Evolutionary conservation across 2,888 invertebrate genomes (phyloP), one percentile per base, ranked within the genome.

Genomic region (Caenorhabditis japonica): DNA sequence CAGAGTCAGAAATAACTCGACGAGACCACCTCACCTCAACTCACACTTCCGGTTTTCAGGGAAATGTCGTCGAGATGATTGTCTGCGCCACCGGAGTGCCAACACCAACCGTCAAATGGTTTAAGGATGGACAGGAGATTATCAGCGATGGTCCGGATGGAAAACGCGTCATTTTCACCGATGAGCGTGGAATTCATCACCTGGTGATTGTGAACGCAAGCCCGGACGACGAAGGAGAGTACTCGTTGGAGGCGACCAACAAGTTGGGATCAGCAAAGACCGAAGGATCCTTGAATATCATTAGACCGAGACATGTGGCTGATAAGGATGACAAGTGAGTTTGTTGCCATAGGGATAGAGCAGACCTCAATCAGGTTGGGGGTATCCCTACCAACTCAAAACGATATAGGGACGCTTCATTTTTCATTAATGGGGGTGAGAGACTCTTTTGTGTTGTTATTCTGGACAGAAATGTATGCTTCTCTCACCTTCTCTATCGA

Each of bases 101-200:
- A 10, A 84, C 81, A 15, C 89, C 89, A 23, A 87, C 85, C 3
- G 85, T 90, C 36, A 84, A 84, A 61, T 90, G 90, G 90, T 86
- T 83, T 55, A 85, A 84, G 64, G 80, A 87, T 74, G 85, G 84
- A 41, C 70, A 81, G 53, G 85, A 86, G 34, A 62, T 87, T 8
- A 58, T 72, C 12, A 76, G 83, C 10, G 85, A 83, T 25, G 83
- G 83, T n/a, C 73, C 82, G 12, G 85, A 84, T 46, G 84, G 83
- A 25, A 79, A 82, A 25, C 62, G 79, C 7, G 76, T 84, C 33
- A 80, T 84, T 51, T 87, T 84, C 82, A 83, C 82, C 13, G 87
- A 87, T 72, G 87, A 87, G 21, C 72, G 84, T 30, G 87, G 87
- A 44, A 77, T 85, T 59, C 84, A 85, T 52, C 86, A 87, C 43